These are phyloP conservation scores for Drosophila flavopinicola DNA, from an alignment of 2,888 invertebrate genomes.

Conservation along the genomic window DNA sequence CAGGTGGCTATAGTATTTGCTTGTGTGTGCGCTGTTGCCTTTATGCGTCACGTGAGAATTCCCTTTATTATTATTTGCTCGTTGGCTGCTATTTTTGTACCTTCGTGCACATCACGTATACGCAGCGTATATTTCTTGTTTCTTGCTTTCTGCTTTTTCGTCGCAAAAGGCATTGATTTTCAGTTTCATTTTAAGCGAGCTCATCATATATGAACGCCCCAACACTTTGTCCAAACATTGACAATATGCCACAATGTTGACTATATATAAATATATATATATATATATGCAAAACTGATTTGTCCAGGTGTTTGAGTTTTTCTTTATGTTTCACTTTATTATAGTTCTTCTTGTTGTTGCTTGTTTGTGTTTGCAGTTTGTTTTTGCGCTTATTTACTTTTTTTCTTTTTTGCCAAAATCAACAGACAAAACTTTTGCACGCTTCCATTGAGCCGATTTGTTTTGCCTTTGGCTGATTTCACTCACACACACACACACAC, in stretches of 20 bases:
- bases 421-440: conserved; percentile 50
- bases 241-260: conserved; percentile 27
- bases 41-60: conserved; percentile 80
- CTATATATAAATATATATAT: not conserved
- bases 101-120: conserved; percentile 71
- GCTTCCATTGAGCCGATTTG: conserved; percentile 29
- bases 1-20: conserved; percentile 28
- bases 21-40: conserved; percentile 36
- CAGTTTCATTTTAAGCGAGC: conserved; percentile 3
- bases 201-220: conserved; percentile 30
- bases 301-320: conserved; percentile 19
- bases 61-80: conserved; percentile 75
- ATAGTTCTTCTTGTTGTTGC: conserved; percentile 25
- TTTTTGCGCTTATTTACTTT: conserved; percentile 11
- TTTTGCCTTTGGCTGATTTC: conserved; percentile 57
- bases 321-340: conserved; percentile 27
- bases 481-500: conserved; percentile 46
- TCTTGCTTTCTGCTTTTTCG: conserved; percentile 27
- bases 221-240: conserved; percentile 23
- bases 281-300: not conserved
- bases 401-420: conserved; percentile 40
- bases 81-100: conserved; percentile 20
- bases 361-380: conserved; percentile 34
- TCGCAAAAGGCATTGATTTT: conserved; percentile 67
- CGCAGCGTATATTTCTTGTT: conserved; percentile 47